Percentiles rank a stretch among this genome's conserved stretches.
These are phyloP conservation scores for Ditula angustiorana DNA, from an alignment of 2,888 invertebrate species.

Conservation along the genomic window DNA sequence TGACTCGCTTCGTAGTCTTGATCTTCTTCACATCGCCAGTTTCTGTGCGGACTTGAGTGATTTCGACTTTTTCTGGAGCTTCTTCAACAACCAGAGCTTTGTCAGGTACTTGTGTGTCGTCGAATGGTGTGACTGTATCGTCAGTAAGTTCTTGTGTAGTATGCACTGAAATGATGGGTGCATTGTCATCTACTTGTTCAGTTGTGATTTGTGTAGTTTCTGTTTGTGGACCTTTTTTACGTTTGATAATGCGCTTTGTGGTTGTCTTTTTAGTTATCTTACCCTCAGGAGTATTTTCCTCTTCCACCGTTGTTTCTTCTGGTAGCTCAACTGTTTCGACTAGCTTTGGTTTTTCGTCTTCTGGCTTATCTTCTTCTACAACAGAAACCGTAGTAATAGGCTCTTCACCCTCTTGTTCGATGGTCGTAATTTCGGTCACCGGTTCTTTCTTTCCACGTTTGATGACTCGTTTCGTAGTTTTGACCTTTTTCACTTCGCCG, in stretches of 20 bases:
- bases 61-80: no score
- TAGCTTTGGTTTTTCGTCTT: no score
- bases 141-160: no score
- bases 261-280: not conserved
- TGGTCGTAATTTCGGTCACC: constrained; percentile 64
- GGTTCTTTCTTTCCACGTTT: constrained; percentile 37
- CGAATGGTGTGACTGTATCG: no score
- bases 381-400: constrained; percentile 46
- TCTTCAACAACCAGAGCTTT: no score
- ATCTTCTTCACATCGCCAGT: no score
- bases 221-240: not conserved
- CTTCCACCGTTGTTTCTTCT: not conserved
- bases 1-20: no score
- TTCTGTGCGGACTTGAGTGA: no score
- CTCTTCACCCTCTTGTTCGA: constrained; percentile 51
- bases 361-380: constrained; percentile 43
- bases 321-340: not conserved
- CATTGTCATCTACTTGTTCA: no score
- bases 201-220: no score
- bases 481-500: constrained; percentile 46
- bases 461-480: constrained; percentile 46
- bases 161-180: no score
- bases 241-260: not conserved
- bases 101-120: no score
- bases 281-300: not conserved